Conservation (phyloP, 2,797 vertebrate genomes). For the Eurystomus glaucurus region DNA sequence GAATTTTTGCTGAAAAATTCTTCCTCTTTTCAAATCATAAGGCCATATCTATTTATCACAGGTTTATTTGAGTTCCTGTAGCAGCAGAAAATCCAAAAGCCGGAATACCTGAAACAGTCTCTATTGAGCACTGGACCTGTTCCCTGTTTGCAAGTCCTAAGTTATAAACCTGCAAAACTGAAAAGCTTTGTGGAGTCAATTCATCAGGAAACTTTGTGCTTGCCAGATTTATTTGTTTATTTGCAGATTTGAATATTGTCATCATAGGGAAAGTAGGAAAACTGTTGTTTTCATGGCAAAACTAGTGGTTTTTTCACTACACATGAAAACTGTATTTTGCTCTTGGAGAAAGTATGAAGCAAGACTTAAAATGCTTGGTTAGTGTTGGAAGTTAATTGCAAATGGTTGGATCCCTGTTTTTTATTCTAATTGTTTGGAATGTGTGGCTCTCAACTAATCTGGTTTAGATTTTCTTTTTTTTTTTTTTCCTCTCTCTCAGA, state of each 20-base stretch:
- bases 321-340: background rate
- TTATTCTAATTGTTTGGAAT: background rate
- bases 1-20: background rate
- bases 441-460: background rate
- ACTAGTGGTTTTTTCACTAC: background rate
- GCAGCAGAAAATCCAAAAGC: background rate
- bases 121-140: rapidly evolving
- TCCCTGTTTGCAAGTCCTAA: background rate
- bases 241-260: background rate
- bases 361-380: background rate
- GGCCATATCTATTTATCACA: background rate
- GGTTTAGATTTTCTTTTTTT: background rate
- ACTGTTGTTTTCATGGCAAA: background rate
- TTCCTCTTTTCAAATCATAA: background rate
- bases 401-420: background rate
- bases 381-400: background rate
- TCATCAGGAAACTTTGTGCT: background rate
- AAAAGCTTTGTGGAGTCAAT: background rate
- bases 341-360: background rate
- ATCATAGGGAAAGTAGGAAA: background rate
- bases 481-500: background rate
- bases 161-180: background rate
- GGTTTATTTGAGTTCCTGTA: background rate
- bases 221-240: background rate
- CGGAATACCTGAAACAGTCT: background rate